phyloP scores from a whole-genome alignment of 2,797 vertebrate genomes.

The Carcharodon carcharias region DNA sequence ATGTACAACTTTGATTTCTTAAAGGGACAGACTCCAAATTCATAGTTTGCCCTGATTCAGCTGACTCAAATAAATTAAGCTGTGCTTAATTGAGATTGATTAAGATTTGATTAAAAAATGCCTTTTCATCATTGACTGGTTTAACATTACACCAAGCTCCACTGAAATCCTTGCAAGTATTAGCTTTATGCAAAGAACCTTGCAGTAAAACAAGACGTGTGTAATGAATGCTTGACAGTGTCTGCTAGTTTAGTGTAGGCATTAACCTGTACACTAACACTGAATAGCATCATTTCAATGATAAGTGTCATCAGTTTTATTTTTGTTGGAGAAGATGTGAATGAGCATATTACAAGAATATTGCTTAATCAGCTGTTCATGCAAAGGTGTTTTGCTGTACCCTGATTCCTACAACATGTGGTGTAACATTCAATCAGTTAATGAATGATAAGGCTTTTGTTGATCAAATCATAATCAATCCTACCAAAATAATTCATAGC shows the following conservation, averaged over 20 bases:
- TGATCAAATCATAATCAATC: background rate
- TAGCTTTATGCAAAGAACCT: background rate
- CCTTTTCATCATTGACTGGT: background rate
- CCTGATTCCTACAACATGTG: background rate
- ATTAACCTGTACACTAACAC: background rate
- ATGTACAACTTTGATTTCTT: background rate
- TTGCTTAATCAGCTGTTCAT: background rate
- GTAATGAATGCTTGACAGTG: background rate
- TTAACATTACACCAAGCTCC: background rate
- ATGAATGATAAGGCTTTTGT: background rate
- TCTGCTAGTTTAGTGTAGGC: background rate
- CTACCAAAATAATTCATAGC: background rate
- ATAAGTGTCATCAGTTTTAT: background rate
- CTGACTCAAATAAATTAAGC: background rate
- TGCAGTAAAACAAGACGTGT: background rate
- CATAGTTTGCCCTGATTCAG: background rate
- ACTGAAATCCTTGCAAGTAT: background rate
- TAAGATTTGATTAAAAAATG: background rate
- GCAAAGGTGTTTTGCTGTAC: background rate
- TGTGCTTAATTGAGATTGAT: background rate
- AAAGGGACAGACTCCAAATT: background rate
- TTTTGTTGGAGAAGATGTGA: background rate
- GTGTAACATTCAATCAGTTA: background rate
- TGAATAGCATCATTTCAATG: background rate
- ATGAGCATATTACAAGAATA: background rate